A percentile compares a stretch with the other conserved stretches of the same genome.
phyloP scores from a whole-genome alignment of 1,140 invertebrate species.

The Brachionus angularis region DNA sequence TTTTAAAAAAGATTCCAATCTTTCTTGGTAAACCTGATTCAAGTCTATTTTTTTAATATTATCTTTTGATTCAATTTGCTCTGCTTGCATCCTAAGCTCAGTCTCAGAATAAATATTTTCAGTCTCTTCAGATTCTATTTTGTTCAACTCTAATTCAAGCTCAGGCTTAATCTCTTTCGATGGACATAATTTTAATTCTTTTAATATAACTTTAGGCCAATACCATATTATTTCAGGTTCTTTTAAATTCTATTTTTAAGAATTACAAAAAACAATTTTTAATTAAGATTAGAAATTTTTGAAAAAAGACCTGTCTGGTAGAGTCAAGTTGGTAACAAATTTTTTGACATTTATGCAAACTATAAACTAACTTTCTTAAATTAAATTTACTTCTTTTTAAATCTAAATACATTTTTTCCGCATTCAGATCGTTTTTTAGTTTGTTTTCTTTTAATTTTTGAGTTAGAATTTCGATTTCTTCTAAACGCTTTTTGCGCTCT shows the following conservation, averaged over 20 bases:
- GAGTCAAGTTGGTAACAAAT: slow-evolving; percentile 34
- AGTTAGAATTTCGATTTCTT: slow-evolving; percentile 32
- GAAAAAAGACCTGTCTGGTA: not conserved
- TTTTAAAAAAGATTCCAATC: slow-evolving; percentile 9
- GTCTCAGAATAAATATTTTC: slow-evolving; percentile 1
- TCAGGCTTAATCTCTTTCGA: not conserved
- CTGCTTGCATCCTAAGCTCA: not conserved
- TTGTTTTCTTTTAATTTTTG: not conserved
- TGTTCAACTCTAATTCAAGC: not conserved
- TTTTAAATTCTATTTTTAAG: slow-evolving; percentile 4
- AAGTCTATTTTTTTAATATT: not conserved
- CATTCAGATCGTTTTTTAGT: not conserved
- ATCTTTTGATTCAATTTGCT: slow-evolving; percentile 6
- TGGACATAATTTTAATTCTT: not conserved
- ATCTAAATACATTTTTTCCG: not conserved
- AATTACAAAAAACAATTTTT: too few relatives aligned
- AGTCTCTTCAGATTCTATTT: not conserved
- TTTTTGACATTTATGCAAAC: slow-evolving; percentile 32
- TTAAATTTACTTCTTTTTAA: slow-evolving; percentile 26
- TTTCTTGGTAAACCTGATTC: not conserved
- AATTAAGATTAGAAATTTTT: too few relatives aligned
- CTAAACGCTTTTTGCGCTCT: not conserved
- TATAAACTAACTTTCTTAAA: slow-evolving; percentile 18
- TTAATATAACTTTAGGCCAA: not conserved
- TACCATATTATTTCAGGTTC: slow-evolving; percentile 31